Evolutionary conservation across 2,888 invertebrate species (phyloP).

Genomic region (Gryllus longicercus): DNA sequence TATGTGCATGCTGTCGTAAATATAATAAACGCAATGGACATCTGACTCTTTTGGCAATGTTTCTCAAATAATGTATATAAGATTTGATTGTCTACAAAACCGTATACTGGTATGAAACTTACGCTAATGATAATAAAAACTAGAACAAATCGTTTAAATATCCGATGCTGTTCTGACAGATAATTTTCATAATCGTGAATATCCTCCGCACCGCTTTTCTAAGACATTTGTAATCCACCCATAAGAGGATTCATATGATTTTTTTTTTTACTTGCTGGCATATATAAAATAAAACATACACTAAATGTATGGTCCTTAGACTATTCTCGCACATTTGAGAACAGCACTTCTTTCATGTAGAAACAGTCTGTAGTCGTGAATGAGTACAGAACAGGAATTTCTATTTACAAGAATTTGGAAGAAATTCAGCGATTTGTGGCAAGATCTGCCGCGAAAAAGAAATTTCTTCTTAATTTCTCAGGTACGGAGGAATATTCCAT

Average conservation of each 20-base stretch:
- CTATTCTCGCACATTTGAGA: too few relatives aligned
- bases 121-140: conserved; percentile 4
- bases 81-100: conserved; percentile 33
- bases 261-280: too few relatives aligned
- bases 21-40: not conserved
- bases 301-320: too few relatives aligned
- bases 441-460: too few relatives aligned
- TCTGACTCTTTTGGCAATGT: not conserved
- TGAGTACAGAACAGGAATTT: too few relatives aligned
- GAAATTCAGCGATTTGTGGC: too few relatives aligned
- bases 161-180: conserved; percentile 8
- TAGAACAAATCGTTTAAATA: conserved; percentile 8
- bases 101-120: conserved; percentile 31
- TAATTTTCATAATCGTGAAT: not conserved
- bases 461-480: not conserved
- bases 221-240: too few relatives aligned
- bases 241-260: too few relatives aligned
- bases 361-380: too few relatives aligned
- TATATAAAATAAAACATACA: too few relatives aligned
- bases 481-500: not conserved
- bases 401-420: too few relatives aligned
- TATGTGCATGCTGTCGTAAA: not conserved
- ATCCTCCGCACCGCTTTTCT: not conserved
- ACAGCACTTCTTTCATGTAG: too few relatives aligned
- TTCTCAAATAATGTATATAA: conserved; percentile 23